A percentile compares a stretch with the other conserved stretches of the same genome.
Conservation (phyloP, 2,888 invertebrate genomes). For the Callimorpha dominula region DNA sequence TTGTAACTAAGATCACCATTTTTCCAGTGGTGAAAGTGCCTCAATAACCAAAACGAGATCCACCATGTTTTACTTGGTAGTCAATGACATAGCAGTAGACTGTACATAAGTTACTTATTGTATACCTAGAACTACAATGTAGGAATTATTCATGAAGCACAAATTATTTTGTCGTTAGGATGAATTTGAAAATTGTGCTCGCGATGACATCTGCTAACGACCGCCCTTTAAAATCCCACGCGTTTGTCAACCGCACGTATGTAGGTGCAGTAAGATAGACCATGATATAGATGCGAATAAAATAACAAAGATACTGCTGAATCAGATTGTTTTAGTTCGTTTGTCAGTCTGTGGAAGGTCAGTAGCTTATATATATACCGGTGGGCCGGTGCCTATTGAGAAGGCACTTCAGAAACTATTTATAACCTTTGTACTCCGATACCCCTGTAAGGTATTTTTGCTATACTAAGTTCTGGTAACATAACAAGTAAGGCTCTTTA, state of each 20-base stretch:
- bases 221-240: neutral
- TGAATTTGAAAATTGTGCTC: neutral
- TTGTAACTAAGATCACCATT: too few relatives aligned
- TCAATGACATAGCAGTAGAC: too few relatives aligned
- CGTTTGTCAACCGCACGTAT: neutral
- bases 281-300: neutral
- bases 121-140: too few relatives aligned
- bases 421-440: neutral
- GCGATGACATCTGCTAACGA: neutral
- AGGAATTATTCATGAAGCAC: too few relatives aligned
- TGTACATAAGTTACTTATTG: too few relatives aligned
- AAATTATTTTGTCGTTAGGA: neutral
- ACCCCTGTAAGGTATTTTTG: neutral
- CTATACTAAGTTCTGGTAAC: neutral
- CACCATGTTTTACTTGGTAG: too few relatives aligned
- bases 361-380: too few relatives aligned
- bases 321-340: neutral
- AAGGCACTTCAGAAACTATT: neutral
- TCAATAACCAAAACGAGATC: too few relatives aligned
- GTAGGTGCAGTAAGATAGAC: neutral
- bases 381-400: neutral
- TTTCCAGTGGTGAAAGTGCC: too few relatives aligned
- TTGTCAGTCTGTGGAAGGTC: neutral
- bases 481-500: neutral
- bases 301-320: neutral